Evolutionary conservation across 2,888 invertebrate species (phyloP).

Genomic region (Pseudanteris insignis): DNA sequence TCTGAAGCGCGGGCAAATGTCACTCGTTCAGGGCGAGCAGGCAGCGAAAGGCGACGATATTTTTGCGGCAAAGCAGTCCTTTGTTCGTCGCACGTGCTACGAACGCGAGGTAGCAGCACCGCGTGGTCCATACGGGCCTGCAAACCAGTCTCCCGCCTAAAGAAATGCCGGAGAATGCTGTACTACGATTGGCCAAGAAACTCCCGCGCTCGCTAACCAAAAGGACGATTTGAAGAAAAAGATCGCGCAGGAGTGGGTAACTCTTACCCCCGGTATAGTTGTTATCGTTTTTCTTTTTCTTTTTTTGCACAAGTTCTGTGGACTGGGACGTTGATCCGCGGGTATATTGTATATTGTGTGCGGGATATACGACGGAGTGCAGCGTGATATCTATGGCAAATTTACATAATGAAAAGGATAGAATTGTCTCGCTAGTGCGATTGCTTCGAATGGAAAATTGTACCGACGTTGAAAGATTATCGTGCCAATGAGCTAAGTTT

Average conservation of each 20-base stretch:
- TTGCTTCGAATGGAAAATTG: no score
- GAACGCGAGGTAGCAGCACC: constrained; percentile 39
- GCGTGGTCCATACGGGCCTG: constrained; percentile 30
- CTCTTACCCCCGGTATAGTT: background rate
- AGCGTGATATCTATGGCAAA: no score
- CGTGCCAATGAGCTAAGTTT: no score
- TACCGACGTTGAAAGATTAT: no score
- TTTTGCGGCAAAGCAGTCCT: constrained; percentile 33
- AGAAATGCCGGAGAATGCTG: constrained; percentile 31
- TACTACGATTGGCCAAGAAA: constrained; percentile 17
- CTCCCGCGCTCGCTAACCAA: no score
- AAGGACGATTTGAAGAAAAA: no score
- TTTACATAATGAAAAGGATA: no score
- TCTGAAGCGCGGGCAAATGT: constrained; percentile 37
- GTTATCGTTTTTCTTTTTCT: constrained; percentile 1
- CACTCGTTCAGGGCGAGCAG: constrained; percentile 32
- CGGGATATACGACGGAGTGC: background rate
- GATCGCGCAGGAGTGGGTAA: no score
- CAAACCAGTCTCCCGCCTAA: constrained; percentile 20
- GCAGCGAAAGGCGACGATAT: constrained; percentile 35
- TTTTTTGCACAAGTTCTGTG: background rate
- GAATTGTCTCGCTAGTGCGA: no score
- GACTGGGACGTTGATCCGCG: constrained; percentile 10
- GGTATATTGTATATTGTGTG: constrained; percentile 16
- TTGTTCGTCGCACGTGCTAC: constrained; percentile 42